Conservation (phyloP, 2,797 vertebrate genomes). For the Hippocampus kuda region DNA sequence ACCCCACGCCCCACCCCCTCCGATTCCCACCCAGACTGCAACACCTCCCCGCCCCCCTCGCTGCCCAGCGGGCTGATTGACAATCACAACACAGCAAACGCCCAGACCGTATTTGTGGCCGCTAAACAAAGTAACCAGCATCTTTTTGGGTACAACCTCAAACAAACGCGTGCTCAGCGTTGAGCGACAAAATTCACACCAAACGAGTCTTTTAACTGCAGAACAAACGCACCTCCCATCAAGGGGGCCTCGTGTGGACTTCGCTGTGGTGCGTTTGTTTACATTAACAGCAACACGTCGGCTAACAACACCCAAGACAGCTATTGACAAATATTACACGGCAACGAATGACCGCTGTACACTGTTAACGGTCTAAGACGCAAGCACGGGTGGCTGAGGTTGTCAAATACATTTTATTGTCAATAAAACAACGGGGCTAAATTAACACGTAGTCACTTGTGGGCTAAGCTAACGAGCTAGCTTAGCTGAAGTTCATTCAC, state of each 20-base stretch:
- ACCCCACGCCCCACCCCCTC: slow-evolving; percentile 1
- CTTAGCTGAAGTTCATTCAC: background rate
- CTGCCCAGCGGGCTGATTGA: slow-evolving; percentile 22
- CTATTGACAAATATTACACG: background rate
- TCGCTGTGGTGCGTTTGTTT: slow-evolving; percentile 48
- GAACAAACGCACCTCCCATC: slow-evolving; percentile 5
- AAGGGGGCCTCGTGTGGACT: background rate
- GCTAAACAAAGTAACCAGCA: background rate
- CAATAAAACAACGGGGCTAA: background rate
- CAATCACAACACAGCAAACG: slow-evolving; percentile 17
- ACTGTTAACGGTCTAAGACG: no score
- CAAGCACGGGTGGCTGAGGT: no score
- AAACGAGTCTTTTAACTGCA: background rate
- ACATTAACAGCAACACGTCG: slow-evolving; percentile 31
- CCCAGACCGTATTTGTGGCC: slow-evolving; percentile 8
- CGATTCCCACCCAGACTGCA: slow-evolving; percentile 3
- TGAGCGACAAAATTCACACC: background rate
- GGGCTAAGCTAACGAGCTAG: background rate
- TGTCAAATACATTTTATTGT: background rate
- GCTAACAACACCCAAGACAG: slow-evolving; percentile 27
- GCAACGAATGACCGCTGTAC: background rate
- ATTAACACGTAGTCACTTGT: background rate
- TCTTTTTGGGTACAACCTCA: background rate
- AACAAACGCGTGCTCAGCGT: background rate
- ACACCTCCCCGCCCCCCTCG: background rate